Evolutionary conservation across 2,888 invertebrate genomes (phyloP).

Genomic region (Aethes cnicana): DNA sequence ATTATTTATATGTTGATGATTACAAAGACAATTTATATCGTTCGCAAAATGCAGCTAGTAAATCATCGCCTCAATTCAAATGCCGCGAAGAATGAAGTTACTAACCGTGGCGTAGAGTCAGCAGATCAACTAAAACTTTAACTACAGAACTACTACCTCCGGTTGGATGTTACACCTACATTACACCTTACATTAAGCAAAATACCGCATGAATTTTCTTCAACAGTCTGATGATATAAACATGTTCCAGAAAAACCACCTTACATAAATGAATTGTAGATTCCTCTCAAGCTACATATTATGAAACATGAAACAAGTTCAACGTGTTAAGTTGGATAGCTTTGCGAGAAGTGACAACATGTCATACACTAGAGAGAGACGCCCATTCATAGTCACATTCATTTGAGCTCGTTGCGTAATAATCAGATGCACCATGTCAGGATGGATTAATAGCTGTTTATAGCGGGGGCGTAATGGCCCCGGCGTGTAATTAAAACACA

Average conservation of each 20-base stretch:
- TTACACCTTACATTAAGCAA: constrained; percentile 9
- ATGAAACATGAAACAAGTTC: constrained; percentile 1
- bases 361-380: not conserved
- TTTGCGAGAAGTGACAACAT: not conserved
- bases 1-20: too few species aligned
- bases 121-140: constrained; percentile 74
- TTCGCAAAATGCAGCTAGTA: too few species aligned
- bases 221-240: too few species aligned
- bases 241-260: too few species aligned
- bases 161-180: constrained; percentile 19
- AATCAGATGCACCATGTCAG: constrained; percentile 15
- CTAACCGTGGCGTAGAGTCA: constrained; percentile 60
- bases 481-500: constrained; percentile 59
- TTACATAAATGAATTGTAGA: too few species aligned
- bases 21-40: too few species aligned
- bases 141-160: constrained; percentile 55
- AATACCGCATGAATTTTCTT: not conserved
- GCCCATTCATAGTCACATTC: constrained; percentile 10
- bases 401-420: constrained; percentile 1
- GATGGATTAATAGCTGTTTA: constrained; percentile 17
- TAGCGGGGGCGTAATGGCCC: constrained; percentile 45
- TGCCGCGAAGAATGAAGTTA: constrained; percentile 44
- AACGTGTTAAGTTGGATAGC: constrained; percentile 2
- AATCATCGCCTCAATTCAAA: constrained; percentile 71
- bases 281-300: not conserved